Conservation (phyloP, 2,888 invertebrate genomes). For the Zygaena filipendulae region DNA sequence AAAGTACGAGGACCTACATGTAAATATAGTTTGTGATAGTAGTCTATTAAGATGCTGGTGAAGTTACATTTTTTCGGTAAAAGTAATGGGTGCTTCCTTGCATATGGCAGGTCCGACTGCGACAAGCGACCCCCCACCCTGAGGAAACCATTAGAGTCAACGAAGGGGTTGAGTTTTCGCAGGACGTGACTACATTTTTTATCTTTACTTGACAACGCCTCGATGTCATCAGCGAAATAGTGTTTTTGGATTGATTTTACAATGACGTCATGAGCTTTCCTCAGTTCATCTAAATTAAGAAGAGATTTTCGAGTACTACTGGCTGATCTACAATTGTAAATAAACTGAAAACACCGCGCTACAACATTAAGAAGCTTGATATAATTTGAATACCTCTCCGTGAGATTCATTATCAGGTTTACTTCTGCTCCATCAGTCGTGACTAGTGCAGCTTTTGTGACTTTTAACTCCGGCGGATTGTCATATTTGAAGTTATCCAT, state of each 20-base stretch:
- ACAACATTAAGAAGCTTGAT: slow-evolving; percentile 2
- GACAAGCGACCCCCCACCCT: slow-evolving; percentile 20
- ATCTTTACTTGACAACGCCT: slow-evolving; percentile 1
- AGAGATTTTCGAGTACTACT: too few species aligned
- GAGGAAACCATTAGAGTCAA: slow-evolving; percentile 15
- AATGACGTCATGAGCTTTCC: slow-evolving; percentile 1
- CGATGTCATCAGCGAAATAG: slow-evolving; percentile 6
- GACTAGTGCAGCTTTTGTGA: neutral
- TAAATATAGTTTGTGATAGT: slow-evolving; percentile 10
- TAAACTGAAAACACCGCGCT: too few species aligned
- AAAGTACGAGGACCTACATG: slow-evolving; percentile 12
- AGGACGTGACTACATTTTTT: too few species aligned
- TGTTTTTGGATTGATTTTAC: slow-evolving; percentile 4
- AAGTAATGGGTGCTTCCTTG: slow-evolving; percentile 1
- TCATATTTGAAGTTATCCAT: slow-evolving; percentile 1
- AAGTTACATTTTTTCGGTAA: neutral
- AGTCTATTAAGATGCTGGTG: slow-evolving; percentile 10
- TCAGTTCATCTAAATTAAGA: neutral
- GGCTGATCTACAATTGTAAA: too few species aligned
- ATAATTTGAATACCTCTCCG: slow-evolving; percentile 3
- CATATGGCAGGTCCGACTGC: slow-evolving; percentile 1
- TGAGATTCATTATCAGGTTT: neutral
- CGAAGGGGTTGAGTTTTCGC: slow-evolving; percentile 2
- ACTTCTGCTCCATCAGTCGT: neutral
- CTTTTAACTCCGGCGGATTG: slow-evolving; percentile 1